phyloP scores from a whole-genome alignment of 2,888 invertebrate species.

The Hirtodrosophila duncani region DNA sequence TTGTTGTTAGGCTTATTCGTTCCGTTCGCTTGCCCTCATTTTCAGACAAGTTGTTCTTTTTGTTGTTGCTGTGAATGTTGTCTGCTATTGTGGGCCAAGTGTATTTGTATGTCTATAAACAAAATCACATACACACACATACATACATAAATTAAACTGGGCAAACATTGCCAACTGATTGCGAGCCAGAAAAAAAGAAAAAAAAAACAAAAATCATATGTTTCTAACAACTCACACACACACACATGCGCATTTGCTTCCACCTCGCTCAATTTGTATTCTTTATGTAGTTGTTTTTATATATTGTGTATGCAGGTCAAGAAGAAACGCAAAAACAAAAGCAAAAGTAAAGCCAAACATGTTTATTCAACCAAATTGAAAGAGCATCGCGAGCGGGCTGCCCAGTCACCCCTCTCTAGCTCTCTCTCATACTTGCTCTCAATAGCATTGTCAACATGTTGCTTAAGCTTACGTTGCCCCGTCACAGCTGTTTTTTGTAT shows the following conservation, averaged over 20 bases:
- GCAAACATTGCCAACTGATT: slow-evolving; percentile 59
- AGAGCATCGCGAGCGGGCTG: slow-evolving; percentile 6
- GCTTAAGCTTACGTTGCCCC: slow-evolving; percentile 33
- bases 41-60: slow-evolving; percentile 36
- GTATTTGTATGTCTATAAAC: slow-evolving; percentile 39
- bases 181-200: no score
- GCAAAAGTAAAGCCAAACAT: slow-evolving; percentile 69
- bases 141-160: slow-evolving; percentile 18
- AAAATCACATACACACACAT: slow-evolving; percentile 13
- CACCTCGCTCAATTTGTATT: slow-evolving; percentile 15
- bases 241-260: neutral
- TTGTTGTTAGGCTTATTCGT: slow-evolving; percentile 36
- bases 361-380: slow-evolving; percentile 33
- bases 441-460: slow-evolving; percentile 46
- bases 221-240: slow-evolving; percentile 46
- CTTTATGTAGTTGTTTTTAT: slow-evolving; percentile 42
- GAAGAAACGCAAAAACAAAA: slow-evolving; percentile 69
- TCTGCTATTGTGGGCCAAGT: slow-evolving; percentile 64
- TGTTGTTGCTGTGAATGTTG: slow-evolving; percentile 6
- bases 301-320: slow-evolving; percentile 70
- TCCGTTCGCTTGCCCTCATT: slow-evolving; percentile 65
- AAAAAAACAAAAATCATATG: slow-evolving; percentile 64
- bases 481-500: slow-evolving; percentile 51
- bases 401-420: neutral
- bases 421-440: slow-evolving; percentile 20